Conservation (phyloP, 2,888 invertebrate genomes). For the Hypomecis atomaria region DNA sequence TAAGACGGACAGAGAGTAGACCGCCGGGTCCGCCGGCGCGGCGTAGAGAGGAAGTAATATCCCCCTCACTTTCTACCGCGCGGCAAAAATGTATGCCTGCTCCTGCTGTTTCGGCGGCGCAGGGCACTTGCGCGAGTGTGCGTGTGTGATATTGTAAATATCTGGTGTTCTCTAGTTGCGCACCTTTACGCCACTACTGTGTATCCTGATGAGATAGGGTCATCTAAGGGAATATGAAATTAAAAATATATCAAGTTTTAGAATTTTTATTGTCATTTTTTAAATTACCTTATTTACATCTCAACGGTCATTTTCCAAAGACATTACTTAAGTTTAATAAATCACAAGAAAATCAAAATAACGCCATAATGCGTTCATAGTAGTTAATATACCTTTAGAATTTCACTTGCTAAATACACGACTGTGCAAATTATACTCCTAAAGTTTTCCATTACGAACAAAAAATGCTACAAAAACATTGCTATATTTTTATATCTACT, state of each 20-base stretch:
- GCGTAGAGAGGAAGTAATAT: too few species aligned
- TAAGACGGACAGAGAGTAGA: too few species aligned
- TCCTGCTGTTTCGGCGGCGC: too few species aligned
- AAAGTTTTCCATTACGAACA: slow-evolving; percentile 34
- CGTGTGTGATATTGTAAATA: too few species aligned
- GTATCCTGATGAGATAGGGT: neutral
- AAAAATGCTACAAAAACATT: slow-evolving; percentile 54
- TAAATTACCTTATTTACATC: slow-evolving; percentile 64
- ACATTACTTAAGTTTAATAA: slow-evolving; percentile 68
- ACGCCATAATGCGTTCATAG: slow-evolving; percentile 51
- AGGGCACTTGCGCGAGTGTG: too few species aligned
- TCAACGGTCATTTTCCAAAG: slow-evolving; percentile 68
- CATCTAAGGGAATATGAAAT: slow-evolving; percentile 21
- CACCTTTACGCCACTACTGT: too few species aligned
- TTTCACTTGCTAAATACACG: slow-evolving; percentile 56
- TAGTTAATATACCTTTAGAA: slow-evolving; percentile 62
- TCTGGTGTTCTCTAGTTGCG: too few species aligned
- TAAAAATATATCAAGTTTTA: slow-evolving; percentile 53
- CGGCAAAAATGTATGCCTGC: too few species aligned
- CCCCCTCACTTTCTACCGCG: too few species aligned
- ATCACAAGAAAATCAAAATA: slow-evolving; percentile 74
- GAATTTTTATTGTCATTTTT: slow-evolving; percentile 72
- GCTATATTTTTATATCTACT: slow-evolving; percentile 56
- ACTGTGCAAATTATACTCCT: slow-evolving; percentile 29
- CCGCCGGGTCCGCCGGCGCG: too few species aligned